Conservation (phyloP, 2,113 vertebrate species). For the Nettapus auritus region DNA sequence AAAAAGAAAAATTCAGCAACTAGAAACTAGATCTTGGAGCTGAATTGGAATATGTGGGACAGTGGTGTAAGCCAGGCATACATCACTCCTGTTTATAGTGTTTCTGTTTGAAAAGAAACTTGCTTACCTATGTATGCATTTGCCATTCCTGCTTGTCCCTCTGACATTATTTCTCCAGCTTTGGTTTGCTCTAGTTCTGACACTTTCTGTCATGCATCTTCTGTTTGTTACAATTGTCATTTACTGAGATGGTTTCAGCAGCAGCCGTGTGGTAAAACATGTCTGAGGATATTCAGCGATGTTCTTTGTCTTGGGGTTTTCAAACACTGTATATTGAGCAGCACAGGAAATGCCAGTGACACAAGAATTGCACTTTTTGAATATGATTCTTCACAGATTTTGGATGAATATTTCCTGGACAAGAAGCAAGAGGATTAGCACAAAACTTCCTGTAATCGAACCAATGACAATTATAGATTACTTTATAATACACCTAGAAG, state of each 20-base stretch:
- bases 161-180: neutral
- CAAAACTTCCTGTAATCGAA: neutral
- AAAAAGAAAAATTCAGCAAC: neutral
- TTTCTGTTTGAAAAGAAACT: neutral
- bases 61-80: neutral
- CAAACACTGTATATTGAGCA: neutral
- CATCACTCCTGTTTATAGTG: neutral
- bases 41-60: neutral
- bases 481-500: neutral
- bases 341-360: neutral
- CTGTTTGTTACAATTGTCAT: neutral
- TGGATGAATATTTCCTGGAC: neutral
- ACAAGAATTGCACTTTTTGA: neutral
- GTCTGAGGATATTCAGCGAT: neutral
- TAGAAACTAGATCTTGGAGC: neutral
- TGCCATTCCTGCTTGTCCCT: neutral
- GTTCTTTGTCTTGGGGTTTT: neutral
- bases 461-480: neutral
- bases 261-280: neutral
- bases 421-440: neutral
- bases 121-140: neutral
- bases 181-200: neutral
- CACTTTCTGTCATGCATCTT: neutral
- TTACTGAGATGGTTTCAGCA: neutral
- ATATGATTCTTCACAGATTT: neutral